Percentiles rank a stretch among this genome's conserved stretches.
Evolutionary conservation across 2,888 invertebrate species (phyloP).

Genomic region (Conops quadrifasciatus): DNA sequence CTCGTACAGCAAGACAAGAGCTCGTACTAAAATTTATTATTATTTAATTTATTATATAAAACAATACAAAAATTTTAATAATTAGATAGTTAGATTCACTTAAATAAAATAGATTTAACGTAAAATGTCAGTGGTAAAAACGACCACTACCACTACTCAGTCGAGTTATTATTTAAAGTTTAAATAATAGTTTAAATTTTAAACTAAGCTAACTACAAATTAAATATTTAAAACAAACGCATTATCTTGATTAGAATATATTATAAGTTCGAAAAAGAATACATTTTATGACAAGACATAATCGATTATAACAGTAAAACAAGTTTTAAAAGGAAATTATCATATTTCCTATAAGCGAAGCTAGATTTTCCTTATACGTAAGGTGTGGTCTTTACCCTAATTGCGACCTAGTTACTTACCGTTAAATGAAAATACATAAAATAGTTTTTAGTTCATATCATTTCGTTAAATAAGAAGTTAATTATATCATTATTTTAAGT

Average conservation of each 20-base stretch:
- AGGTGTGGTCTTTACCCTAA: too few species aligned
- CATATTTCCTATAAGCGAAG: background rate
- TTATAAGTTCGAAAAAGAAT: background rate
- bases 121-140: background rate
- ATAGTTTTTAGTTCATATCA: too few species aligned
- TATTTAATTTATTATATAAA: too few species aligned
- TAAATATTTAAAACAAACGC: background rate
- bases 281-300: background rate
- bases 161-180: background rate
- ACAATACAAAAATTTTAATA: too few species aligned
- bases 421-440: too few species aligned
- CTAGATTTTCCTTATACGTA: too few species aligned
- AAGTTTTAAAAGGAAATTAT: background rate
- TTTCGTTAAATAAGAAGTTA: too few species aligned
- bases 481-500: too few species aligned
- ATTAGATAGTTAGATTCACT: too few species aligned
- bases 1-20: slow-evolving; percentile 21
- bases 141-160: background rate
- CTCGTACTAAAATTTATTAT: background rate
- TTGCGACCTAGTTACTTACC: too few species aligned
- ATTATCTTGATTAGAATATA: background rate
- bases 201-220: background rate
- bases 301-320: background rate
- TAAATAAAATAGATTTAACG: too few species aligned
- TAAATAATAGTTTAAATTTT: too few species aligned